Base-by-base conservation (phyloP, 2,888 invertebrate genomes). In the Leuctra nigra region DNA sequence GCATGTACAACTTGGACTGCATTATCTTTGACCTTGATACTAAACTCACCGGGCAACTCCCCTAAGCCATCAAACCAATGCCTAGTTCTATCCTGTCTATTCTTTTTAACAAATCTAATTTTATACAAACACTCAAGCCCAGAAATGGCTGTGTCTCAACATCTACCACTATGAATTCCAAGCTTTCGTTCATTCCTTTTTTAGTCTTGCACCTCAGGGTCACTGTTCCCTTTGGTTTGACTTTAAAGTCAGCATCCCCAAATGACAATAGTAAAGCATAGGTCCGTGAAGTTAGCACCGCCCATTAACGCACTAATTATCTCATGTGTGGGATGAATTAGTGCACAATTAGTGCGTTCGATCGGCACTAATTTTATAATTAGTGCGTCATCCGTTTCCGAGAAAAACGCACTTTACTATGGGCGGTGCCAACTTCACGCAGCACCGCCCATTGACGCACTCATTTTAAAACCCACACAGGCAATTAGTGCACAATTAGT, bases 41-140 rank as follows among this genome's bases (percentile, higher is more conserved):
- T 14, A 13, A 18, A 48, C n/a, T 4, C 3, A 4, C 33, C 33
- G 3, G 48, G 48, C 29, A 48, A 18, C 4, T 13, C 4, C 2
- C 48, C 48, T 16, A 48, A 4, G n/a, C 48, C 48, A 9, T 16
- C 29, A 48, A 48, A 48, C 23, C 24, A 29, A n/a, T 6, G 16
- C 13, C 6, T 47, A 11, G 13, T 22, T 25, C 4, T 29, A 22
- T 22, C 25, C 24, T 11, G n/a, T 13, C 4, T 11, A 47, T 16
- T 13, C 23, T 24, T 23, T 47, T 47, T 6, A 47, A 4, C 25
- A 47, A 16, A 13, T 24, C 46, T 23, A 47, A n/a, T 2, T 47
- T 4, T 13, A 24, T 22, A 25, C 46, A 22, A 22, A n/a, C 46
- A n/a, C 4, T 3, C 4, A 47, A 16, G 25, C 44, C 44, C 6